Evolutionary conservation across 2,888 invertebrate genomes (phyloP).

Genomic region (Papilio demoleus): DNA sequence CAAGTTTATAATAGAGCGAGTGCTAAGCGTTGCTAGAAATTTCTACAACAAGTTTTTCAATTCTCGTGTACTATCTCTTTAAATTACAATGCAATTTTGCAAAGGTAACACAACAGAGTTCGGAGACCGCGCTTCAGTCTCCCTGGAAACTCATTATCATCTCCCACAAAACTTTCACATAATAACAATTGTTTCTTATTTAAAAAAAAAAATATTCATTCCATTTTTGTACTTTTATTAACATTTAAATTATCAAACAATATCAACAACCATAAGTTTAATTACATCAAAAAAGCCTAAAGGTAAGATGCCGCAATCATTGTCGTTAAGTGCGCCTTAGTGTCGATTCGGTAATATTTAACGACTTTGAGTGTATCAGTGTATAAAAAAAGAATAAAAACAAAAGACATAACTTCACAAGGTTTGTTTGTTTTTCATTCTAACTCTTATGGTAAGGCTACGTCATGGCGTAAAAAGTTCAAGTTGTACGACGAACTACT

Average conservation of each 20-base stretch:
- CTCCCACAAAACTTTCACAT: slow-evolving; percentile 18
- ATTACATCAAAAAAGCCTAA: no score
- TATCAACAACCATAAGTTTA: neutral
- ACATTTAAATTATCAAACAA: neutral
- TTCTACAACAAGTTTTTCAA: slow-evolving; percentile 39
- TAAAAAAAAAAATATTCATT: slow-evolving; percentile 12
- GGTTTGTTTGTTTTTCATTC: no score
- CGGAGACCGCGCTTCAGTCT: slow-evolving; percentile 50
- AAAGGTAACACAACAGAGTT: slow-evolving; percentile 23
- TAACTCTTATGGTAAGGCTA: no score
- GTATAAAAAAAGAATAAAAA: no score
- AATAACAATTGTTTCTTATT: slow-evolving; percentile 19
- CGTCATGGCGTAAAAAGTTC: no score
- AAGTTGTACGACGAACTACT: no score
- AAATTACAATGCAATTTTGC: slow-evolving; percentile 37
- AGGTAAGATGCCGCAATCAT: no score
- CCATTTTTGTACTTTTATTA: neutral
- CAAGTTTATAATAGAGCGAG: slow-evolving; percentile 39
- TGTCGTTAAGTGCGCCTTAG: no score
- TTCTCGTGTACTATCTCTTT: slow-evolving; percentile 31
- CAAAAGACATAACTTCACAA: no score
- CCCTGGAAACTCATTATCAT: slow-evolving; percentile 28
- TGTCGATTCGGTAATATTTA: no score
- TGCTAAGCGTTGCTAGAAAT: slow-evolving; percentile 40
- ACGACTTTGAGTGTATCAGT: no score